These are phyloP conservation scores for Drosophila seguyi DNA, from an alignment of 1,140 invertebrate genomes.

Conservation along the genomic window DNA sequence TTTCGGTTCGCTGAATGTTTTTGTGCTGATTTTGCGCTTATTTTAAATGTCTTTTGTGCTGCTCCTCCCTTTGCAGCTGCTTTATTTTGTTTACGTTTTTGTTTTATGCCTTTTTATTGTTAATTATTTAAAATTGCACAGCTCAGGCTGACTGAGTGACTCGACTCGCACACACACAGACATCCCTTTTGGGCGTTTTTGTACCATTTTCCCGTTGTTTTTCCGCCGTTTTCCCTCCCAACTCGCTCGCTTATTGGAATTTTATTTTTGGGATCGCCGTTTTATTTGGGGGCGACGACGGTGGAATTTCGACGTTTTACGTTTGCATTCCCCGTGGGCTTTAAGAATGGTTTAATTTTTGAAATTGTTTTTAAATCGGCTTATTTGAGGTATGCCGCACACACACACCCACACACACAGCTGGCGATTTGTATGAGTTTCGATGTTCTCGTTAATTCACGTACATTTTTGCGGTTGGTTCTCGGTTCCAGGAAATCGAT, in stretches of 20 bases:
- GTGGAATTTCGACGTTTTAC: slow-evolving; percentile 11
- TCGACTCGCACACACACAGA: slow-evolving; percentile 1
- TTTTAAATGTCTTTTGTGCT: slow-evolving; percentile 73
- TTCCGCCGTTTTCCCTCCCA: background rate
- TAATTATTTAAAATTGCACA: slow-evolving; percentile 73
- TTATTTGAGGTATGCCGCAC: slow-evolving; percentile 54
- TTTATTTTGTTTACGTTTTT: slow-evolving; percentile 56
- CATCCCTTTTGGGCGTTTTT: slow-evolving; percentile 15
- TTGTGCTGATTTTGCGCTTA: slow-evolving; percentile 81
- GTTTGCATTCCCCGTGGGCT: slow-evolving; percentile 34
- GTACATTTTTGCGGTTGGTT: background rate
- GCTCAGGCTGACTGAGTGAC: slow-evolving; percentile 50
- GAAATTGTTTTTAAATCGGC: slow-evolving; percentile 74
- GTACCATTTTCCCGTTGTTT: slow-evolving; percentile 4
- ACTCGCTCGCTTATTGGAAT: slow-evolving; percentile 44
- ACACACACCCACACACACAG: slow-evolving; percentile 15
- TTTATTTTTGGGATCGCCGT: slow-evolving; percentile 54
- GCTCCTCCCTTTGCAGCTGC: slow-evolving; percentile 29
- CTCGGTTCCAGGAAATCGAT: slow-evolving; percentile 1
- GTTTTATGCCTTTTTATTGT: slow-evolving; percentile 58
- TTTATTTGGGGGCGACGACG: slow-evolving; percentile 12
- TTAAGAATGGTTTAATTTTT: slow-evolving; percentile 62
- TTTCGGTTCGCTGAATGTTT: slow-evolving; percentile 74
- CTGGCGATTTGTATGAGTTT: slow-evolving; percentile 9
- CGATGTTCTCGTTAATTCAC: slow-evolving; percentile 1